Percentiles rank a stretch among this genome's conserved stretches.
Evolutionary conservation across 2,888 invertebrate species (phyloP).

Genomic region (Drosophila niveifrons): DNA sequence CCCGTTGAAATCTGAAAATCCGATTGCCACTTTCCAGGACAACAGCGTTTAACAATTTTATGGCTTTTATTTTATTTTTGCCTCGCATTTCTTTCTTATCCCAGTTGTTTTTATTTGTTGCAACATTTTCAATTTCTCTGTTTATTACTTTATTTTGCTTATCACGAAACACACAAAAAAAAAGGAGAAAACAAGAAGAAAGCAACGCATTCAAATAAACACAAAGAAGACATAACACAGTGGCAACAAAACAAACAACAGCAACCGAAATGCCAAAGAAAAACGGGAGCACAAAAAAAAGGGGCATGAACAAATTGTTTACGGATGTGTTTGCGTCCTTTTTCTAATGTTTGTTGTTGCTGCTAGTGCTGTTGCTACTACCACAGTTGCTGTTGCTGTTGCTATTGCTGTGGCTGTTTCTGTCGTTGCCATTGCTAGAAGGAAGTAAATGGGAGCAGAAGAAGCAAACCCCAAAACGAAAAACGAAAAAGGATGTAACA

Average conservation of each 20-base stretch:
- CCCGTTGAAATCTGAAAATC: constrained; percentile 26
- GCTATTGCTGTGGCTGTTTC: constrained; percentile 35
- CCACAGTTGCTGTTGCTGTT: constrained; percentile 34
- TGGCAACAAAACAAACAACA: constrained; percentile 28
- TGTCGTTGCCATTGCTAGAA: constrained; percentile 33
- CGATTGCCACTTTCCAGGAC: constrained; percentile 29
- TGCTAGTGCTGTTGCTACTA: constrained; percentile 25
- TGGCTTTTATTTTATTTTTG: constrained; percentile 40
- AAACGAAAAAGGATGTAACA: constrained; percentile 70
- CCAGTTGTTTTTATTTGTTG: constrained; percentile 37
- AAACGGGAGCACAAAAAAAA: constrained; percentile 31
- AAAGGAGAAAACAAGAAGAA: neutral
- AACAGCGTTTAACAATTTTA: constrained; percentile 36
- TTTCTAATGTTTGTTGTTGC: constrained; percentile 57
- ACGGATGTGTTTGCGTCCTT: constrained; percentile 79
- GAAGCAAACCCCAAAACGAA: constrained; percentile 37
- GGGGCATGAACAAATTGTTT: constrained; percentile 78
- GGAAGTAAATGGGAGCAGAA: constrained; percentile 44
- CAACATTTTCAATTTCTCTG: constrained; percentile 66
- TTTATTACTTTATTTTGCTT: constrained; percentile 77
- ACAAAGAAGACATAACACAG: constrained; percentile 50
- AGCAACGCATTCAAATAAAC: constrained; percentile 64
- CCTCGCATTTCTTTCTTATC: constrained; percentile 22
- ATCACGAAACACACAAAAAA: constrained; percentile 46
- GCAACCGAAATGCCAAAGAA: constrained; percentile 3